Base-by-base conservation (phyloP, 2,888 invertebrate species). In the Pandemis cinnamomeana region DNA sequence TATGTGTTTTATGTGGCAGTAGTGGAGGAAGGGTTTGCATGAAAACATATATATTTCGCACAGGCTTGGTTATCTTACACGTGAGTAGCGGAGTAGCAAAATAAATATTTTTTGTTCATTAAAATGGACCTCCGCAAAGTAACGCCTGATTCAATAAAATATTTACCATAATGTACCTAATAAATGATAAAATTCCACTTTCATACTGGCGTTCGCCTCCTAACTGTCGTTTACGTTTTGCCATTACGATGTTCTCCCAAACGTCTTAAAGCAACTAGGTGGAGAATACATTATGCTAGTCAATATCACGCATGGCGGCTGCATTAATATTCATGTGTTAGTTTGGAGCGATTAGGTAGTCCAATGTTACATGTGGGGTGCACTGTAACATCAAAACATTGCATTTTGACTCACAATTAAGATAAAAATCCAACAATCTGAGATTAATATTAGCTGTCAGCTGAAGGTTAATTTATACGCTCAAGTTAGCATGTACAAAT, bases 281-380 rank as follows among this genome's bases (percentile, higher is more conserved):
- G 41, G 67, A 64, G 48, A 48, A 15, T 51, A 67, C 67, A 53
- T 67, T 67, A 53, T 7, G 53, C 51, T 51, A 53, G 53, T 53
- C 67, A 67, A 67, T 67, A 67, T 51, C 67, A 53, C 41, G 67
- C 51, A 51, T 53, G 79, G 80, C 79, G 10, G 36, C 6, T 27
- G 10, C 53, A 53, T 67, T 36, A 67, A 67, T 67, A 67, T 67
- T 67, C 67, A 64, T 48, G n/a, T 13, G 64, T 78, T 82, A 80
- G 84, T 84, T 80, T 80, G 79, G 77, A 79, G 79, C 85, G 82
- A 86, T 89, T 87, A 87, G 81, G 83, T 83, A 80, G 83, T 80
- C 84, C 85, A 58, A 27, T 58, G 27, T 20, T 55, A 51, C 20
- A 55, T 20, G 55, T 55, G 27, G 27, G 27, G 58, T 58, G 58